Base-by-base conservation (phyloP, 2,888 invertebrate genomes). In the Melanargia galathea region DNA sequence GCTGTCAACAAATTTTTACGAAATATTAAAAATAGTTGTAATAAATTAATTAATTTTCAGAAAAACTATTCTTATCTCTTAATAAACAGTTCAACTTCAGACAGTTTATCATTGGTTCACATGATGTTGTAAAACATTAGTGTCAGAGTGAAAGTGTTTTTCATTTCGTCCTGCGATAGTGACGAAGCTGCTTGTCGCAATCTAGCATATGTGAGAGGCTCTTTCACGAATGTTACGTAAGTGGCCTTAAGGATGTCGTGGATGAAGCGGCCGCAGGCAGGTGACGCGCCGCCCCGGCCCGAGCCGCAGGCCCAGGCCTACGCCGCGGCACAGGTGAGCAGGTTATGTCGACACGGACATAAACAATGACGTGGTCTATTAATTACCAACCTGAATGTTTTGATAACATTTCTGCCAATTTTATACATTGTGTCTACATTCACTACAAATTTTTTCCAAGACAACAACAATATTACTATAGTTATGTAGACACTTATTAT, bases 181-280 rank as follows among this genome's bases (percentile, higher is more conserved):
- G 86, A 86, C 82, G 80, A 79, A 78, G 83, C 83, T 81, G 75
- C 79, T 81, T 76, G 76, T 76, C 70, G 75, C 75, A 73, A 76
- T 73, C 71, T 71, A 84, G 78, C 89, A 83, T 90, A 91, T 88
- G 90, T 79, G 81, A 81, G 71, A 77, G 71, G 72, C 67, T 75
- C 71, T 74, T 74, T 76, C 67, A 77, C 82, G 81, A 84, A 87
- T 87, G 91, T 92, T 91, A 91, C 89, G 85, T 91, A 91, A 92
- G 84, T 71, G 77, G 77, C 76, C 75, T 75, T 83, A 84, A 78
- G 69, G 70, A 92, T 92, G 92, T 92, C 92, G 80, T 92, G 92
- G 92, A 87, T 83, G 84, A 89, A 90, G 78, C 84, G 88, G 77
- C 73, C 76, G 74, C 76, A 78, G 67, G 77, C 73, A 65, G 82